Base-by-base conservation (phyloP, 1,140 invertebrate species). In the Trichonephila clavata region DNA sequence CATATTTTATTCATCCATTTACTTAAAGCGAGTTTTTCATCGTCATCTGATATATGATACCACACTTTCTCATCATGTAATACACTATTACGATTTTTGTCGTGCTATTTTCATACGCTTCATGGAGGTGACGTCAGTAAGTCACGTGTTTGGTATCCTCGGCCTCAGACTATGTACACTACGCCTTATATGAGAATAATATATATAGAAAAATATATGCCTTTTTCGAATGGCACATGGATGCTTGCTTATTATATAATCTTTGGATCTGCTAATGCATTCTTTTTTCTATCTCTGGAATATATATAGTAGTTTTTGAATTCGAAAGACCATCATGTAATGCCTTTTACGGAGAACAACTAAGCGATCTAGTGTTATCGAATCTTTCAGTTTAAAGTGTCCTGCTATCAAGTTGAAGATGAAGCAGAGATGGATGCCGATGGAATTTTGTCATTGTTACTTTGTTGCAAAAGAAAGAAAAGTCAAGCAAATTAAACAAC, bases 381-480 rank as follows among this genome's bases (percentile, higher is more conserved):
- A 77, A 32, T 32, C 71, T 18, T 77, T 68, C 65, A 68, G n/a
- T 24, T 39, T 39, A 7, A 32, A 77, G 27, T 27, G 24, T 32
- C 32, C 39, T 32, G 18, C 71, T 77, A 39, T 20, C 71, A 20
- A 77, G 71, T 77, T 39, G 68, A 32, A 32, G 27, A 50, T 50
- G 50, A 32, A 77, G 27, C 24, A 27, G 71, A 77, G 71, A 77
- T 77, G 50, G 21, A 18, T 77, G 71, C 18, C 18, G 32, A 27
- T 24, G 65, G 65, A 68, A 24, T 77, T 27, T 77, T 77, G 71
- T 77, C 71, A 32, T 32, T 77, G 71, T 77, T 71, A 71, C 27
- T 71, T 10, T 71, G 24, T 71, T 77, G 16, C 20, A 77, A 16
- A 77, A 77, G 71, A 77, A 77, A 77, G 16, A 32, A 32, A 32